phyloP scores from a whole-genome alignment of 1,140 invertebrate genomes.

The fruit fly (Drosophila melanogaster) region Release_6_plus_ISO1_MT NT_033779.5:4898501-4899000 shows the following conservation, averaged over 20 bases:
- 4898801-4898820: conserved; percentile 18
- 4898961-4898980: conserved; percentile 40
- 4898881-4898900: conserved; percentile 42
- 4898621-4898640: conserved; percentile 15
- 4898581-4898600: conserved; percentile 18
- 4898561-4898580: conserved; percentile 59
- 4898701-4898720: conserved; percentile 65
- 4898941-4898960: conserved; percentile 50
- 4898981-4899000: conserved; percentile 40
- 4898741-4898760: neutral
- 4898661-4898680: conserved; percentile 33
- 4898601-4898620: conserved; percentile 8
- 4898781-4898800: conserved; percentile 14
- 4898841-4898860: conserved; percentile 55
- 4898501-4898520: conserved; percentile 16
- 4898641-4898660: conserved; percentile 25
- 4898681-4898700: conserved; percentile 43
- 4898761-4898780: conserved; percentile 1
- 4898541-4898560: conserved; percentile 28
- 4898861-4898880: conserved; percentile 52
- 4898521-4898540: conserved; percentile 56
- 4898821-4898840: conserved; percentile 6
- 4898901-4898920: conserved; percentile 76
- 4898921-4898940: conserved; percentile 54
- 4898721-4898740: neutral